phyloP scores from a whole-genome alignment of 1,140 invertebrate species.

The Plectus sambesii region DNA sequence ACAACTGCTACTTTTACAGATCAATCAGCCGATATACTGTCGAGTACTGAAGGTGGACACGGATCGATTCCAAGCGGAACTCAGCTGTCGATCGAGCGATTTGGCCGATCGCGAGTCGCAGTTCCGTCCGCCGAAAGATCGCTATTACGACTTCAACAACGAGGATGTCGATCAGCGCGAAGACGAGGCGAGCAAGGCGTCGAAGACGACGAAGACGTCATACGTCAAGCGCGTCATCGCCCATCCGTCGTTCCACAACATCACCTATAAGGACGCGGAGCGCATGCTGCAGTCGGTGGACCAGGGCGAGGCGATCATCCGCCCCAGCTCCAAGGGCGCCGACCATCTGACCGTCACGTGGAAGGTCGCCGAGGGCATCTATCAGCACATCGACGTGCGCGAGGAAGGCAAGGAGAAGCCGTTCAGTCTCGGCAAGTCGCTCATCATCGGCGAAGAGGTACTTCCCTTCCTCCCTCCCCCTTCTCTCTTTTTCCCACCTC shows the following conservation, averaged over 20 bases:
- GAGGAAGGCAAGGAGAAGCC: slow-evolving; percentile 94
- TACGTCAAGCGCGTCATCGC: slow-evolving; percentile 84
- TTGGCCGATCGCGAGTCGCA: slow-evolving; percentile 76
- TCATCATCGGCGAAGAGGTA: slow-evolving; percentile 62
- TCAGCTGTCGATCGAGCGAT: slow-evolving; percentile 84
- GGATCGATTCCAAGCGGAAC: slow-evolving; percentile 81
- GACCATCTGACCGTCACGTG: slow-evolving; percentile 94
- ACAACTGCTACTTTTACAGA: slow-evolving; percentile 37
- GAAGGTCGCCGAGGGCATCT: slow-evolving; percentile 87
- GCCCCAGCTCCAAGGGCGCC: slow-evolving; percentile 71
- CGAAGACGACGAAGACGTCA: slow-evolving; percentile 12
- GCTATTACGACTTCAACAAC: slow-evolving; percentile 74
- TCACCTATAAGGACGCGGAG: slow-evolving; percentile 80
- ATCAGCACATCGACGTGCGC: slow-evolving; percentile 85
- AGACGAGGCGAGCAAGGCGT: slow-evolving; percentile 6
- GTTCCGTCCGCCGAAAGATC: slow-evolving; percentile 71
- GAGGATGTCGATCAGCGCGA: slow-evolving; percentile 63
- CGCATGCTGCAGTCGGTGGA: slow-evolving; percentile 79
- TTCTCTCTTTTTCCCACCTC: neutral
- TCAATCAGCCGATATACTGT: slow-evolving; percentile 77
- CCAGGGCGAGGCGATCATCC: slow-evolving; percentile 77
- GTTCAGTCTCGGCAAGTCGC: slow-evolving; percentile 76
- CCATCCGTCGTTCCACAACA: slow-evolving; percentile 93
- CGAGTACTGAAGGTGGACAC: slow-evolving; percentile 91
- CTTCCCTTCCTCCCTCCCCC: neutral